Evolutionary conservation across 1,140 invertebrate genomes (phyloP).

Genomic region (Cataglyphis hispanica): DNA sequence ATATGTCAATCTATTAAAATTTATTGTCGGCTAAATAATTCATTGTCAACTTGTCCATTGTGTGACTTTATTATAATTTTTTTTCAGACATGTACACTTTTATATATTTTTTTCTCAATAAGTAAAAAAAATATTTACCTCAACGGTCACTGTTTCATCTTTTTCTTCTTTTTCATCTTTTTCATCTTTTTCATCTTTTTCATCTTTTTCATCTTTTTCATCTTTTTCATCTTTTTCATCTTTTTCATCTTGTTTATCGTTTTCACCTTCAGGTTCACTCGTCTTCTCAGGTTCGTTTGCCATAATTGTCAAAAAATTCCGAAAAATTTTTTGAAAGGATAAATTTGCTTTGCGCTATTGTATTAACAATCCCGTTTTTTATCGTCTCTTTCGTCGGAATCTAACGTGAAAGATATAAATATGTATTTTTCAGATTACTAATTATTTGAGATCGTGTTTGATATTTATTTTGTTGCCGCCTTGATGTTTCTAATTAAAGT

Average conservation of each 20-base stretch:
- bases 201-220: too few relatives aligned
- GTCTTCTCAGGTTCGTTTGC: background rate
- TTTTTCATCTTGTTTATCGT: too few relatives aligned
- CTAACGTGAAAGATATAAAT: background rate
- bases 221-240: too few relatives aligned
- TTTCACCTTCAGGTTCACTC: background rate
- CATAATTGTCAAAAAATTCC: background rate
- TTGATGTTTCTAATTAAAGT: background rate
- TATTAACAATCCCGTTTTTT: constrained; percentile 1
- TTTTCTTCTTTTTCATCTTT: too few relatives aligned
- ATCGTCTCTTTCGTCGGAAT: background rate
- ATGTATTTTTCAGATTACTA: background rate
- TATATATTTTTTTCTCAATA: background rate
- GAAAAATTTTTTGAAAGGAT: background rate
- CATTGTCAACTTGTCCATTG: background rate
- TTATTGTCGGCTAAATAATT: background rate
- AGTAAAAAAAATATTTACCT: background rate
- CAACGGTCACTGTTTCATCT: background rate
- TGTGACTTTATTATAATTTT: background rate
- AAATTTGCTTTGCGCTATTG: background rate
- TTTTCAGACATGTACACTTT: background rate
- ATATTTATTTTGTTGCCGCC: background rate
- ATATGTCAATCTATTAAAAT: background rate
- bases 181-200: too few relatives aligned
- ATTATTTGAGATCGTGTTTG: background rate